phyloP scores from a whole-genome alignment of 2,797 vertebrate genomes.

The Scleropages formosus region DNA sequence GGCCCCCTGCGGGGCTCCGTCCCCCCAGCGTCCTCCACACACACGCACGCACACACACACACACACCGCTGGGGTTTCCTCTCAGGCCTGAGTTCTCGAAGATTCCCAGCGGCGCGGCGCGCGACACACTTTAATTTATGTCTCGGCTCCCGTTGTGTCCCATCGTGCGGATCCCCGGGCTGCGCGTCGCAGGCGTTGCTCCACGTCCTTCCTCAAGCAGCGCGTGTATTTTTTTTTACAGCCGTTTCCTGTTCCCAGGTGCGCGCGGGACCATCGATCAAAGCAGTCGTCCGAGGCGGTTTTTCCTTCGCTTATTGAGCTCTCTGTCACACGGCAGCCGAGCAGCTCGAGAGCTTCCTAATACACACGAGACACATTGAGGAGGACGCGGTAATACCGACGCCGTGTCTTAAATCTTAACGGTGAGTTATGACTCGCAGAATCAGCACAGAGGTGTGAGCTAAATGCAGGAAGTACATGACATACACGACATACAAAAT shows the following conservation, averaged over 20 bases:
- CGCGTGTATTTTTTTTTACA: background rate
- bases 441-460: too few relatives aligned
- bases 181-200: background rate
- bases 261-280: conserved; percentile 20
- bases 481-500: too few relatives aligned
- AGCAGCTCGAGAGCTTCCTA: too few relatives aligned
- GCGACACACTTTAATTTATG: conserved; percentile 23
- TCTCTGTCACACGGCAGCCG: background rate
- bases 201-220: conserved; percentile 8
- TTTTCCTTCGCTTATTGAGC: conserved; percentile 10
- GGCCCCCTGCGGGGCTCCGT: too few relatives aligned
- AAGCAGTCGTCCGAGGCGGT: background rate
- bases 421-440: too few relatives aligned
- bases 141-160: conserved; percentile 20
- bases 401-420: too few relatives aligned
- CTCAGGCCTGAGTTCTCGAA: background rate
- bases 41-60: background rate
- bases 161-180: too few relatives aligned
- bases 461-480: too few relatives aligned
- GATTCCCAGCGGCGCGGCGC: background rate
- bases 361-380: too few relatives aligned
- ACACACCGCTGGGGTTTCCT: background rate
- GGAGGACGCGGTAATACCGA: too few relatives aligned
- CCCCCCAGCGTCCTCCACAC: too few relatives aligned
- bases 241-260: conserved; percentile 10